Percentiles rank a stretch among this genome's conserved stretches.
Evolutionary conservation across 2,888 invertebrate species (phyloP).

Genomic region (Tenthredo distinguenda): DNA sequence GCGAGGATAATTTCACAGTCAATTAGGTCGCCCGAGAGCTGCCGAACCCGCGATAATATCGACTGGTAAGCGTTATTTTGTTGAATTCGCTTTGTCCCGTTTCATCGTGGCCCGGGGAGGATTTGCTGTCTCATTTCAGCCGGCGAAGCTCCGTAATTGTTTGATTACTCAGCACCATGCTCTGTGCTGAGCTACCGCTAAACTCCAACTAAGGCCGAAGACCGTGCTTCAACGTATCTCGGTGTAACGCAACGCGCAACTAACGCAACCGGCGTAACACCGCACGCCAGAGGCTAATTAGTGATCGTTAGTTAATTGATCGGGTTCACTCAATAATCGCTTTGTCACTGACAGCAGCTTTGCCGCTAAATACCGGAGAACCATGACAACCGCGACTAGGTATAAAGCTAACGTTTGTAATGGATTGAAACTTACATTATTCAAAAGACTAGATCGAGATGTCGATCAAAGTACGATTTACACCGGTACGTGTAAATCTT

Average conservation of each 20-base stretch:
- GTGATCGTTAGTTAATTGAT: constrained; percentile 70
- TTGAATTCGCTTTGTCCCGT: constrained; percentile 71
- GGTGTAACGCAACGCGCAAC: constrained; percentile 54
- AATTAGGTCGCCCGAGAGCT: constrained; percentile 72
- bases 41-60: constrained; percentile 71
- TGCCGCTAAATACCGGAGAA: background rate
- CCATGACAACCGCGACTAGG: background rate
- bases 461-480: background rate
- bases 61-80: constrained; percentile 75
- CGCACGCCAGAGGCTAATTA: constrained; percentile 54
- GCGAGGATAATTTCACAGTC: constrained; percentile 75
- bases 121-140: constrained; percentile 60
- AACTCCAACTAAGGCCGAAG: constrained; percentile 74
- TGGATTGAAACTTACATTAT: constrained; percentile 20
- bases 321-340: constrained; percentile 56
- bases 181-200: constrained; percentile 73
- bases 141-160: constrained; percentile 73
- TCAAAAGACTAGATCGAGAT: background rate
- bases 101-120: constrained; percentile 57
- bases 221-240: constrained; percentile 54
- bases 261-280: constrained; percentile 41
- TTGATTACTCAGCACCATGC: constrained; percentile 76
- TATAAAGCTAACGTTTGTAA: constrained; percentile 1
- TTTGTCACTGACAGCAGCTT: constrained; percentile 42
- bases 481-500: background rate